Conservation (phyloP, 2,113 vertebrate genomes). For the Cottus gobio region DNA sequence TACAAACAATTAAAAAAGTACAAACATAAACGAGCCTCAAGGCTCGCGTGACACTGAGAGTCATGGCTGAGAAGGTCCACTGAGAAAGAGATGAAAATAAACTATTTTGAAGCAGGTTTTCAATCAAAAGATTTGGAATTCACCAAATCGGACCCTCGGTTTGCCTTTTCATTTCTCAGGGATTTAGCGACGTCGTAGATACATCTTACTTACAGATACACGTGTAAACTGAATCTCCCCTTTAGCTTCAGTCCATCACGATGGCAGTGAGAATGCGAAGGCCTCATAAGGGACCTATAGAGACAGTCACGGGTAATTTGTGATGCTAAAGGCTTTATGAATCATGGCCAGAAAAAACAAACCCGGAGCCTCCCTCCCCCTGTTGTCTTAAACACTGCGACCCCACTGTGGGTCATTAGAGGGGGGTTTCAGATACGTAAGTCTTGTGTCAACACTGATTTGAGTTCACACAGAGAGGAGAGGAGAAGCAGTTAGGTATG, state of each 20-base stretch:
- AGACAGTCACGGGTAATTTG: slow-evolving; percentile 48
- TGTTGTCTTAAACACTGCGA: slow-evolving; percentile 60
- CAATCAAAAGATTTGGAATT: neutral
- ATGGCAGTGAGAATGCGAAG: slow-evolving; percentile 58
- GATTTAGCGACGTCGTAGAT: neutral
- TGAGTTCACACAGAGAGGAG: slow-evolving; percentile 39
- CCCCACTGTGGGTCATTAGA: slow-evolving; percentile 58
- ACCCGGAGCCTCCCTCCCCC: slow-evolving; percentile 50
- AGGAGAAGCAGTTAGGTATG: slow-evolving; percentile 3
- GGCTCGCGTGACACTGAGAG: neutral
- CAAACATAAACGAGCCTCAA: neutral
- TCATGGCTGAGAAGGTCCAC: neutral
- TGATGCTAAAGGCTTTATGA: slow-evolving; percentile 57
- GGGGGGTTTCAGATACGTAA: slow-evolving; percentile 30
- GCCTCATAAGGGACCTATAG: slow-evolving; percentile 19
- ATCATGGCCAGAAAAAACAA: slow-evolving; percentile 74
- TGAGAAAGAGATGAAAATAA: neutral
- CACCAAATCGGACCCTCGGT: neutral
- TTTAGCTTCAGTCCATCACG: slow-evolving; percentile 35
- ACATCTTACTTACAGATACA: slow-evolving; percentile 1
- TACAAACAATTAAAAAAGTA: neutral
- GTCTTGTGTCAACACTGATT: slow-evolving; percentile 51
- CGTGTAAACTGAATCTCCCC: slow-evolving; percentile 22
- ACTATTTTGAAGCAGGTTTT: neutral
- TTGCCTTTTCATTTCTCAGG: neutral